A percentile compares a stretch with the other conserved stretches of the same genome.
phyloP scores from a whole-genome alignment of 2,797 vertebrate species.

The Hippoglossus hippoglossus region DNA sequence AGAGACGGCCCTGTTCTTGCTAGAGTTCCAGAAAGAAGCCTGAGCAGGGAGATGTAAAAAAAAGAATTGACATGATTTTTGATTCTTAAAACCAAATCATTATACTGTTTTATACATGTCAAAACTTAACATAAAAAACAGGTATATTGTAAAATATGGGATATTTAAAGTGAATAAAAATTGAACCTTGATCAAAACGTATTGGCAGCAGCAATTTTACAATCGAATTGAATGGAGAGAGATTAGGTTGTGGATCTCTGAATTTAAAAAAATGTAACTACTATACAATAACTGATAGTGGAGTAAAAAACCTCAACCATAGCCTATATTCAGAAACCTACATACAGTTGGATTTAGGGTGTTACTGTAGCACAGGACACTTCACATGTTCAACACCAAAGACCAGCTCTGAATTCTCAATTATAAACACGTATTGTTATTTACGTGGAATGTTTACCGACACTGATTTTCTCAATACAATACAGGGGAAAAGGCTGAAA shows the following conservation, averaged over 20 bases:
- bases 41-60: not conserved
- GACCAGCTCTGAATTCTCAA: constrained; percentile 13
- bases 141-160: no score
- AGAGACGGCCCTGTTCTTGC: no score
- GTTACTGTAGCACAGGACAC: no score
- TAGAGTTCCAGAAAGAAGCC: not conserved
- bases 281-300: no score
- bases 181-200: no score
- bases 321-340: not conserved
- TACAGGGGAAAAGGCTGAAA: constrained; percentile 19
- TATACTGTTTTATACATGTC: not conserved
- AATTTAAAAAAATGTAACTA: no score
- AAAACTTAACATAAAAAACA: not conserved
- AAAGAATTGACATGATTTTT: not conserved
- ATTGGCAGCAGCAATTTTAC: no score
- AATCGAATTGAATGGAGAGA: no score
- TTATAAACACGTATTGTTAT: constrained; percentile 2
- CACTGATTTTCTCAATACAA: constrained; percentile 4
- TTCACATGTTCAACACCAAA: not conserved
- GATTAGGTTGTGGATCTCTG: no score
- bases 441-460: no score
- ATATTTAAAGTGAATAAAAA: no score
- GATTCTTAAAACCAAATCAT: not conserved
- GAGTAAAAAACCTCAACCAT: not conserved
- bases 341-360: no score